These are phyloP conservation scores for Steatocranus sp. DNA, from an alignment of 2,797 vertebrate species.

Conservation along the genomic window DNA sequence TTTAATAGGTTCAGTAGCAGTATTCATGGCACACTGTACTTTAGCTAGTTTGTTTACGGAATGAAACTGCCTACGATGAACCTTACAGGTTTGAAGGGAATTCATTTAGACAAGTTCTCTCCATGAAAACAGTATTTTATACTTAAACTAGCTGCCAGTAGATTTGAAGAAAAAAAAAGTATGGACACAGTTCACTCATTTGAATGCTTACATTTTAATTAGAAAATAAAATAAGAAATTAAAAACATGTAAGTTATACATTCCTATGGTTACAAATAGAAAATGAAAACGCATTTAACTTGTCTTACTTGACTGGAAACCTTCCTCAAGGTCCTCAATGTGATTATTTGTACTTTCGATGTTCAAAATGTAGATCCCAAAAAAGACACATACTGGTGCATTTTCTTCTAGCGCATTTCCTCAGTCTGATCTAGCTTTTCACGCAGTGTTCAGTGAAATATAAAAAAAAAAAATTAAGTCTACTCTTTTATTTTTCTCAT, in stretches of 20 bases:
- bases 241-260: not conserved
- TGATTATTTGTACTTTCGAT: not conserved
- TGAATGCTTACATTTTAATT: not conserved
- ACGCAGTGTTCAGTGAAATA: not conserved
- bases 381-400: not conserved
- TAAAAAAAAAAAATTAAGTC: not conserved
- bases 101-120: not conserved
- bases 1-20: not conserved
- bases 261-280: not conserved
- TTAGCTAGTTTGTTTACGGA: not conserved
- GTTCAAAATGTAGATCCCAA: not conserved
- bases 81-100: not conserved
- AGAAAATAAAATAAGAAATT: not conserved
- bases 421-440: not conserved
- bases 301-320: not conserved
- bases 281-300: not conserved
- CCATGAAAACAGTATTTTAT: not conserved
- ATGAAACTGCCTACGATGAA: fast-evolving
- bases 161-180: not conserved
- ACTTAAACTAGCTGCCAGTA: not conserved
- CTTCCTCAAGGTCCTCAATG: not conserved
- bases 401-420: not conserved
- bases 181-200: not conserved
- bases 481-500: not conserved
- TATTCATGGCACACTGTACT: not conserved